A percentile compares a stretch with the other conserved stretches of the same genome.
These are phyloP conservation scores for Lonchura striata DNA, from an alignment of 2,113 vertebrate species.

Conservation along the genomic window DNA sequence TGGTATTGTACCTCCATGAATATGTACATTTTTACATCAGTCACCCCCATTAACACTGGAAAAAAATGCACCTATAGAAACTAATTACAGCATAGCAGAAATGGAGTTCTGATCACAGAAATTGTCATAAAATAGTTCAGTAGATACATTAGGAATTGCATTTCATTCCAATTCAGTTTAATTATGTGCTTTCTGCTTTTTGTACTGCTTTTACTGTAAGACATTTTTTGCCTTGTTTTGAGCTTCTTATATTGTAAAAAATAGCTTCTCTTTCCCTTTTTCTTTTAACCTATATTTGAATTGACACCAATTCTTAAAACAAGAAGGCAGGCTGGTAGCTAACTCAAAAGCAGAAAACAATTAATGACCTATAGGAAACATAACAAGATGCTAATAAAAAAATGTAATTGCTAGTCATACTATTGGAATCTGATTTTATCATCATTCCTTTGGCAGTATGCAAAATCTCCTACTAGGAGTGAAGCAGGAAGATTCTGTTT, in stretches of 20 bases:
- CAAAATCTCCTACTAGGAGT: neutral
- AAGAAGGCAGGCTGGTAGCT: neutral
- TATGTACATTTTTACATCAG: fast-evolving
- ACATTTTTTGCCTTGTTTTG: neutral
- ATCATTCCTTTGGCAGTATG: neutral
- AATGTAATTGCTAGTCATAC: neutral
- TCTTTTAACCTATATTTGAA: neutral
- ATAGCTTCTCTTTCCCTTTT: neutral
- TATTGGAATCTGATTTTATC: neutral
- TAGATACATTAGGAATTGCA: neutral
- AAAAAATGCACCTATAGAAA: neutral
- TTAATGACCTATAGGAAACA: neutral
- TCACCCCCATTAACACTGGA: fast-evolving
- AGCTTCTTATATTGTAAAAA: neutral
- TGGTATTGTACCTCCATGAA: fast-evolving
- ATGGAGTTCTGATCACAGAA: neutral
- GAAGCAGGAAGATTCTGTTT: neutral
- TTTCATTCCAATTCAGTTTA: neutral
- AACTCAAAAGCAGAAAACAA: neutral
- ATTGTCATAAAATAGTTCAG: neutral
- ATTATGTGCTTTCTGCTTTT: neutral
- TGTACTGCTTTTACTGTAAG: neutral
- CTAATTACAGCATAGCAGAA: neutral
- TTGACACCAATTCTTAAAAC: neutral
- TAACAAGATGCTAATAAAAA: neutral